Conservation (phyloP, 2,113 vertebrate genomes). For the Notarius quadriscutis region DNA sequence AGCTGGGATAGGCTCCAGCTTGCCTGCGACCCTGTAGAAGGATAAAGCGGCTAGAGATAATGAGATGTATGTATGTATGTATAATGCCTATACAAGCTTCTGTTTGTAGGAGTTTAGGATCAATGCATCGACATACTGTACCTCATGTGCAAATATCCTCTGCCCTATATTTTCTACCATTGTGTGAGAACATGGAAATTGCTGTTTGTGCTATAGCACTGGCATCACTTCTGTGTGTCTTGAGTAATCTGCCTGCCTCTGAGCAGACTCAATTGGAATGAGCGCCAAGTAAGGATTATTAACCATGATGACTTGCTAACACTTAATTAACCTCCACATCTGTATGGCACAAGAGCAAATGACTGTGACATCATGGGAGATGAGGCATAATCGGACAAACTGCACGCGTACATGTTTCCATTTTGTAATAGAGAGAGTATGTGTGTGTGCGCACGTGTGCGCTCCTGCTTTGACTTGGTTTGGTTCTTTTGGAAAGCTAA, state of each 20-base stretch:
- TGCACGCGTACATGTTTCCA: slow-evolving; percentile 46
- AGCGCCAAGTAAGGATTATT: slow-evolving; percentile 47
- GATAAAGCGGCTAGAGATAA: no score
- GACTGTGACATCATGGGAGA: slow-evolving; percentile 66
- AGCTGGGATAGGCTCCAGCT: no score
- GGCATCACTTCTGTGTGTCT: slow-evolving; percentile 42
- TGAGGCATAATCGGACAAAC: slow-evolving; percentile 56
- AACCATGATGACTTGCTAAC: slow-evolving; percentile 65
- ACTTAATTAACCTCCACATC: slow-evolving; percentile 64
- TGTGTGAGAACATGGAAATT: background rate
- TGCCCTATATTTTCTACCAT: background rate
- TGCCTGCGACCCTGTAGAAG: no score
- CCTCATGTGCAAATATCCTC: background rate
- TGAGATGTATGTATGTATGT: no score
- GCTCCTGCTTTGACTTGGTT: slow-evolving; percentile 32
- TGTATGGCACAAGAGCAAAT: slow-evolving; percentile 64
- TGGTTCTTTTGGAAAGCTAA: slow-evolving; percentile 40
- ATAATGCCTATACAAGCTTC: background rate
- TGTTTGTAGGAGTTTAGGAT: background rate
- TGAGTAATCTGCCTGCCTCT: slow-evolving; percentile 53
- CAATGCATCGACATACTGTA: background rate
- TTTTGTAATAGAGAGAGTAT: slow-evolving; percentile 36
- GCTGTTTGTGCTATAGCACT: slow-evolving; percentile 55
- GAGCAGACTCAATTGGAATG: slow-evolving; percentile 32
- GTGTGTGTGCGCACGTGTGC: slow-evolving; percentile 7